Conservation (phyloP, 1,140 invertebrate genomes). For the Drosophila neocordata region DNA sequence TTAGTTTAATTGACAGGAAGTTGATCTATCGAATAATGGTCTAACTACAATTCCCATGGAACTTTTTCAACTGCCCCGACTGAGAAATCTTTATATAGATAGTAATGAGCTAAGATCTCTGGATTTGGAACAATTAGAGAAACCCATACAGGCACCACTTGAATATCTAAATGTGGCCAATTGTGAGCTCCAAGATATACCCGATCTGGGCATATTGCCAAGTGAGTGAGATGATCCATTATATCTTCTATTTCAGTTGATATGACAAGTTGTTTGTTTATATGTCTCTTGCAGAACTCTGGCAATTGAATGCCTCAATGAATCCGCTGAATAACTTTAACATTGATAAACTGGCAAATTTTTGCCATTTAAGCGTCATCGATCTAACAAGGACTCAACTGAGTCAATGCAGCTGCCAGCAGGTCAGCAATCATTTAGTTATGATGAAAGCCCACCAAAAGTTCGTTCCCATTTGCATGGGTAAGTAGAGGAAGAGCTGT, state of each 20-base stretch:
- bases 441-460: constrained; percentile 54
- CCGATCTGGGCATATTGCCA: constrained; percentile 84
- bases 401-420: constrained; percentile 67
- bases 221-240: constrained; percentile 44
- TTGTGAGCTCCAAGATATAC: constrained; percentile 83
- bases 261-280: not conserved
- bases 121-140: constrained; percentile 78
- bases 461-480: constrained; percentile 74
- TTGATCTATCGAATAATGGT: constrained; percentile 85
- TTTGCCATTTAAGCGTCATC: constrained; percentile 75
- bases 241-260: not conserved
- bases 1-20: constrained; percentile 70
- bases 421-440: constrained; percentile 68
- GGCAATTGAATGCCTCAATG: constrained; percentile 75
- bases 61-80: constrained; percentile 84
- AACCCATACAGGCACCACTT: constrained; percentile 84
- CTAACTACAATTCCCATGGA: constrained; percentile 84
- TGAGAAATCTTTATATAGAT: constrained; percentile 85
- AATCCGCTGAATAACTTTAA: constrained; percentile 68
- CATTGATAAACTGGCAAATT: constrained; percentile 60
- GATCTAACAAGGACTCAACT: constrained; percentile 71
- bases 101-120: constrained; percentile 84
- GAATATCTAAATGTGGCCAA: constrained; percentile 85
- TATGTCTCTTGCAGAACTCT: constrained; percentile 52
- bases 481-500: too few relatives aligned